These are phyloP conservation scores for Blera fallax DNA, from an alignment of 2,888 invertebrate genomes.

Conservation along the genomic window DNA sequence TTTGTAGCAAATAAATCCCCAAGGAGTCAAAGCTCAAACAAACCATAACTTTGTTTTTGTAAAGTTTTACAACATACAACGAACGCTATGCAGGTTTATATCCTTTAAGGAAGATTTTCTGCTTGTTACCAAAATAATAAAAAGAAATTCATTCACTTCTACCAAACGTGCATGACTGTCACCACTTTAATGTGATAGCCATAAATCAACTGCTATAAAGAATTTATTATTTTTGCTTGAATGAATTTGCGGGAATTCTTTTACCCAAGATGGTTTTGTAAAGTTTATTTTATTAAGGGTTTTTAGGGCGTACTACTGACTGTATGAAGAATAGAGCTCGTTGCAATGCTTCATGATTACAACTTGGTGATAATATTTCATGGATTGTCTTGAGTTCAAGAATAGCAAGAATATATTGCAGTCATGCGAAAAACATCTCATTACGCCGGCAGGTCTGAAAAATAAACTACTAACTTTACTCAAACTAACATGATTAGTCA, in stretches of 20 bases:
- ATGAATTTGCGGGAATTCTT: neutral
- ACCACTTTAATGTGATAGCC: slow-evolving; percentile 7
- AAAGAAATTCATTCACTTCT: slow-evolving; percentile 4
- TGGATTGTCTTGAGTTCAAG: neutral
- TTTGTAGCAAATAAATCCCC: neutral
- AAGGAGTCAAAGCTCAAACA: neutral
- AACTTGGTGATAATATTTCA: neutral
- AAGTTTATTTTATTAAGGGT: neutral
- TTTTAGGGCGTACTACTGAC: neutral
- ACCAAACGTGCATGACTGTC: slow-evolving; percentile 3
- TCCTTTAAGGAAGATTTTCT: neutral
- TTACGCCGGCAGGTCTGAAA: too few relatives aligned
- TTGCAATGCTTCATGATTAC: neutral
- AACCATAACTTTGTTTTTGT: neutral
- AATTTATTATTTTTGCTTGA: neutral
- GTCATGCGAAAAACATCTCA: too few relatives aligned
- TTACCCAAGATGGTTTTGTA: neutral
- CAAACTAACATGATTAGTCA: too few relatives aligned
- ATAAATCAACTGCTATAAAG: slow-evolving; percentile 9
- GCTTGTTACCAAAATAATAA: slow-evolving; percentile 6
- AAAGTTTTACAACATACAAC: neutral
- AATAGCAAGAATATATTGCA: neutral
- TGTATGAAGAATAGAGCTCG: neutral
- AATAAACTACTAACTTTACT: too few relatives aligned
- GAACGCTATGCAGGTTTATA: neutral